phyloP scores from a whole-genome alignment of 2,888 invertebrate species.

The Epistrophella euchroma region DNA sequence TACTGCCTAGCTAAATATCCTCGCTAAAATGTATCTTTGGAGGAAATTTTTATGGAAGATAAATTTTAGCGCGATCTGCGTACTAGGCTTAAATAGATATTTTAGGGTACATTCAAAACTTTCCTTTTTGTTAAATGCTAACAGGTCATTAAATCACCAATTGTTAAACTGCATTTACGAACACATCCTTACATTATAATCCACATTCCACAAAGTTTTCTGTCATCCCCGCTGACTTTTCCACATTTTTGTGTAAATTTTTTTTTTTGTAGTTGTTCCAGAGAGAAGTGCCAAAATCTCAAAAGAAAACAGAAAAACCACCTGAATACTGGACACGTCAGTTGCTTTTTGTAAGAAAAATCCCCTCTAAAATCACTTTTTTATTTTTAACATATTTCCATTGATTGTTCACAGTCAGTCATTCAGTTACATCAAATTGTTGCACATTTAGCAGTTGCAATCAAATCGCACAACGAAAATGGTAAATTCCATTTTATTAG shows the following conservation, averaged over 20 bases:
- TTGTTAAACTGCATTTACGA: too few relatives aligned
- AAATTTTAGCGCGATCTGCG: too few relatives aligned
- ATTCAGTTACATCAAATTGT: slow-evolving; percentile 24
- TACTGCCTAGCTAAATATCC: too few relatives aligned
- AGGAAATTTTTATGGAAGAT: too few relatives aligned
- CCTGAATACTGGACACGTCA: slow-evolving; percentile 64
- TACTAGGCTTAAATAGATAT: too few relatives aligned
- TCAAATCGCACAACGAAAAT: slow-evolving; percentile 45
- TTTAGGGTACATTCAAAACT: too few relatives aligned
- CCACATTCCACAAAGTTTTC: background rate
- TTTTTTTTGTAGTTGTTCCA: slow-evolving; percentile 8
- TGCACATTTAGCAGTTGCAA: slow-evolving; percentile 37
- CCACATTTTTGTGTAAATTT: slow-evolving; percentile 16
- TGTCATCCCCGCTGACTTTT: slow-evolving; percentile 6
- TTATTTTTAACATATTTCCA: slow-evolving; percentile 37
- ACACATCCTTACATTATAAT: background rate
- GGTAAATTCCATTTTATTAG: slow-evolving; percentile 52
- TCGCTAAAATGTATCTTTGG: too few relatives aligned
- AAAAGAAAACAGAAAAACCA: slow-evolving; percentile 46
- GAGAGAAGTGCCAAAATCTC: slow-evolving; percentile 46
- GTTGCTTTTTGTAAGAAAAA: slow-evolving; percentile 36
- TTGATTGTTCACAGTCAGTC: slow-evolving; percentile 27
- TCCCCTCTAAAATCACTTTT: slow-evolving; percentile 41
- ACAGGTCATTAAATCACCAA: too few relatives aligned
- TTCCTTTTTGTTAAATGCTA: too few relatives aligned